These are phyloP conservation scores for Gymnogyps californianus DNA, from an alignment of 2,113 vertebrate species.

Conservation along the genomic window DNA sequence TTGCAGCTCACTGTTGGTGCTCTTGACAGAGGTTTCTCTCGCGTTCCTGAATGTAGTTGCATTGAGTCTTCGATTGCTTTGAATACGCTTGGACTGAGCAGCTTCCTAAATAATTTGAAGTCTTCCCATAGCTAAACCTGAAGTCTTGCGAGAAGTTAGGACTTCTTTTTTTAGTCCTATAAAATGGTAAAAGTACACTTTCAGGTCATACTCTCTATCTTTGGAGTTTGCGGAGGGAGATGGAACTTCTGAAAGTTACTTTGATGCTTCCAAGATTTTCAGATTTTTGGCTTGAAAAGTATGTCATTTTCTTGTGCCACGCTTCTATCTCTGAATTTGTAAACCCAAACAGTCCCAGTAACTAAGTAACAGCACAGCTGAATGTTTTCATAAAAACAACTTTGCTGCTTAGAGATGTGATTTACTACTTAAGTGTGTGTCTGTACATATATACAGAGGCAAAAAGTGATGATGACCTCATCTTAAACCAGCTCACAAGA, in stretches of 20 bases:
- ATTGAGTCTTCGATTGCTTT: background rate
- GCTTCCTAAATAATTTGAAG: background rate
- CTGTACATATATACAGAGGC: conserved; percentile 22
- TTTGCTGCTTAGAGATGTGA: conserved; percentile 49
- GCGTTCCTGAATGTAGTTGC: fast-evolving
- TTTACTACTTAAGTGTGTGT: conserved; percentile 22
- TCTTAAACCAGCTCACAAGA: background rate
- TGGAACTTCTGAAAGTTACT: background rate
- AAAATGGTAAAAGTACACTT: background rate
- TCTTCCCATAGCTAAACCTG: background rate
- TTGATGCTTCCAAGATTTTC: background rate
- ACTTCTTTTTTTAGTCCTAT: background rate
- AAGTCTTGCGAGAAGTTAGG: background rate
- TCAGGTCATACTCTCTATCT: background rate
- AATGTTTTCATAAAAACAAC: conserved; percentile 56
- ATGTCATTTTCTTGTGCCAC: background rate
- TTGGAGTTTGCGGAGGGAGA: background rate
- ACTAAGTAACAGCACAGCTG: conserved; percentile 41
- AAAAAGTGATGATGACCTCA: conserved; percentile 48
- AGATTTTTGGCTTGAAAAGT: background rate
- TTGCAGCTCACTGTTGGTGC: background rate
- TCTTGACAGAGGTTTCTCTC: background rate
- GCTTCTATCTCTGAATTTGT: background rate
- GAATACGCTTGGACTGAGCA: background rate
- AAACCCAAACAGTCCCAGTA: conserved; percentile 23